Percentiles rank a stretch among this genome's conserved stretches.
Conservation (phyloP, 2,888 invertebrate species). For the Calameuta idolon region DNA sequence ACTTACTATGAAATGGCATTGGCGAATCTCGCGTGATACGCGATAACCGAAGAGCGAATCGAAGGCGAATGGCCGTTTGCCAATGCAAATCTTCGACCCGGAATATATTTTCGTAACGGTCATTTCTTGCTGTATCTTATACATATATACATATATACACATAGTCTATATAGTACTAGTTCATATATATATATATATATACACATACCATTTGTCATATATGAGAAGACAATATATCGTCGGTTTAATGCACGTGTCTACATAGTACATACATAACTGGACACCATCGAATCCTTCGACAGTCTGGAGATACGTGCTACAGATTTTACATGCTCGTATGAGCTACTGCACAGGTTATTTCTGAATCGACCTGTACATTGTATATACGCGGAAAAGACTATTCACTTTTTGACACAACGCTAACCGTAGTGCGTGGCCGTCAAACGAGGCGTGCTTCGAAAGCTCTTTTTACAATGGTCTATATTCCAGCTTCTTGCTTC, state of each 20-base stretch:
- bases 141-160: slow-evolving; percentile 9
- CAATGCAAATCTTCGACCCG: slow-evolving; percentile 46
- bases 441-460: slow-evolving; percentile 17
- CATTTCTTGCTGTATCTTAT: slow-evolving; percentile 19
- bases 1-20: slow-evolving; percentile 52
- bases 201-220: not conserved
- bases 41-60: slow-evolving; percentile 22
- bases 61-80: slow-evolving; percentile 42
- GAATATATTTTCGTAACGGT: slow-evolving; percentile 35
- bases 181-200: slow-evolving; percentile 7
- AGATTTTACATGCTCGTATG: too few relatives aligned
- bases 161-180: slow-evolving; percentile 8
- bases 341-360: too few relatives aligned
- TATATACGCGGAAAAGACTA: too few relatives aligned
- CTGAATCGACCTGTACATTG: too few relatives aligned
- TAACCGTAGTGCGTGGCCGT: slow-evolving; percentile 1
- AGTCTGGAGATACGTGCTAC: too few relatives aligned
- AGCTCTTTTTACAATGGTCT: slow-evolving; percentile 18
- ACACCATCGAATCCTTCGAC: too few relatives aligned
- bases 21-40: slow-evolving; percentile 67
- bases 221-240: not conserved
- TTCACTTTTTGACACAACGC: too few relatives aligned
- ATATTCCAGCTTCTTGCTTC: too few relatives aligned
- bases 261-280: too few relatives aligned
- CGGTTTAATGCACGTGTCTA: too few relatives aligned